Conservation (phyloP, 2,797 vertebrate species). For the Malurus splendens region DNA sequence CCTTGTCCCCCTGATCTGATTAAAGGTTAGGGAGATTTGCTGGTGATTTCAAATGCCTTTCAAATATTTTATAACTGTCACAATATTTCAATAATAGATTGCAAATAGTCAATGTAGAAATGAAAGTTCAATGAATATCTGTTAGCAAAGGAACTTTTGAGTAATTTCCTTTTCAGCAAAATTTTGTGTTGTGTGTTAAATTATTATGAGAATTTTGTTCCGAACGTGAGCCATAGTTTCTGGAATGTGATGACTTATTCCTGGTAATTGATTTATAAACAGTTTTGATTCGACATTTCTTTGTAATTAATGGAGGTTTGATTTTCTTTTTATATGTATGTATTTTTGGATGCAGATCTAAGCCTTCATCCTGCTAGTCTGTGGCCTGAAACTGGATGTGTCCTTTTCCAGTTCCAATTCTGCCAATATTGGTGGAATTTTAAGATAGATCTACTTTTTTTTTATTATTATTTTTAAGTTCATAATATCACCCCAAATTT, state of each 20-base stretch:
- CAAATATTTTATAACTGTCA: background rate
- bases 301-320: background rate
- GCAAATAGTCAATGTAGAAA: background rate
- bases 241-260: background rate
- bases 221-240: background rate
- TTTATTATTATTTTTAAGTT: background rate
- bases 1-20: background rate
- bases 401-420: background rate
- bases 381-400: background rate
- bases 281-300: background rate
- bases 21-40: background rate
- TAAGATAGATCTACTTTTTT: rapidly evolving
- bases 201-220: background rate
- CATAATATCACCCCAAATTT: background rate
- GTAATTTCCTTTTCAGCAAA: background rate
- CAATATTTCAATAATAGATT: background rate
- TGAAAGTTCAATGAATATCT: background rate
- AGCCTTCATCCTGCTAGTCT: background rate
- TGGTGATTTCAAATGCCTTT: background rate
- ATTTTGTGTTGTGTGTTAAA: background rate
- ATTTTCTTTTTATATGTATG: background rate
- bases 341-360: background rate
- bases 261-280: background rate
- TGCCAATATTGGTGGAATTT: background rate
- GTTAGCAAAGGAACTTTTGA: background rate